A percentile compares a stretch with the other conserved stretches of the same genome.
These are phyloP conservation scores for Galeruca laticollis DNA, from an alignment of 2,888 invertebrate species.

Conservation along the genomic window DNA sequence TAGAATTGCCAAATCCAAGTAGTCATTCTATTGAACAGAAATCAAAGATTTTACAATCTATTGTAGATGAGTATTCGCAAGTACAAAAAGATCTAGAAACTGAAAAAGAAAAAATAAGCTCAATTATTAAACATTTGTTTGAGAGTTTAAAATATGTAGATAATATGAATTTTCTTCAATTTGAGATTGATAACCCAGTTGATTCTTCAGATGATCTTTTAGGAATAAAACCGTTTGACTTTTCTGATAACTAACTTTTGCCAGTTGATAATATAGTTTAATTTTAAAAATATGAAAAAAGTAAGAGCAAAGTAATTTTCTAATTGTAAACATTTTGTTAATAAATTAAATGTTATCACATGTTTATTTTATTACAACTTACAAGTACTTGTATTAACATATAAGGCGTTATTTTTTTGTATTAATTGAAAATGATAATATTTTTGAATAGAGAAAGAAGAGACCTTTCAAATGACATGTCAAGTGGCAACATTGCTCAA, in stretches of 20 bases:
- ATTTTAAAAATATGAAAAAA: background rate
- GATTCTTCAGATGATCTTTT: slow-evolving; percentile 25
- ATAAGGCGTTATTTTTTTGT: too few species aligned
- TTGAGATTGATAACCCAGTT: background rate
- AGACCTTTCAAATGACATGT: too few species aligned
- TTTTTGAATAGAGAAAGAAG: too few species aligned
- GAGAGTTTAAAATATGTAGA: slow-evolving; percentile 25
- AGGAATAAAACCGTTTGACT: slow-evolving; percentile 23
- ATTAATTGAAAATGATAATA: too few species aligned
- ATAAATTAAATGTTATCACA: too few species aligned
- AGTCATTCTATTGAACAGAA: slow-evolving; percentile 35
- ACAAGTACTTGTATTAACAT: too few species aligned
- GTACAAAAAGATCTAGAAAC: slow-evolving; percentile 20
- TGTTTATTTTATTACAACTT: too few species aligned
- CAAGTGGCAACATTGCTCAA: too few species aligned
- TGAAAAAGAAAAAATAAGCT: slow-evolving; percentile 13
- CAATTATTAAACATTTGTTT: background rate
- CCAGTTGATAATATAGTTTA: too few species aligned
- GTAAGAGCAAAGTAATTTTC: background rate
- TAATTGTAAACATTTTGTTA: too few species aligned
- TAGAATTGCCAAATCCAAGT: slow-evolving; percentile 48
- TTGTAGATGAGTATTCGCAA: slow-evolving; percentile 31
- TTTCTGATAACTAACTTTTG: background rate
- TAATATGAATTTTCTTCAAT: slow-evolving; percentile 5
- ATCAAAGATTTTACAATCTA: slow-evolving; percentile 31